A percentile compares a stretch with the other conserved stretches of the same genome.
Conservation (phyloP, 2,797 vertebrate genomes). For the Liasis olivaceus region DNA sequence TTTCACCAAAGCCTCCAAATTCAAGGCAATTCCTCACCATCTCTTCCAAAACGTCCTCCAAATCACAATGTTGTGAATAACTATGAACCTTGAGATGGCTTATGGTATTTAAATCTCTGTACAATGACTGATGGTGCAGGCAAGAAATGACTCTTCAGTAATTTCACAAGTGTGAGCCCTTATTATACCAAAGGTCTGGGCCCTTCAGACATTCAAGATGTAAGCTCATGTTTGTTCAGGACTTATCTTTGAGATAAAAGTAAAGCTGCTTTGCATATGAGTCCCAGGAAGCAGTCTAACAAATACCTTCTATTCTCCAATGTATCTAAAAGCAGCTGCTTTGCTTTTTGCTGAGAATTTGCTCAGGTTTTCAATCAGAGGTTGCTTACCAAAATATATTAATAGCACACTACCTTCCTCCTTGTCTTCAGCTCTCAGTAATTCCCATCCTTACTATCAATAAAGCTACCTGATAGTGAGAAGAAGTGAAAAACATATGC, state of each 20-base stretch:
- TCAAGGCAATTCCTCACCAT: too few species aligned
- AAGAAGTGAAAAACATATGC: neutral
- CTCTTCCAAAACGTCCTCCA: neutral
- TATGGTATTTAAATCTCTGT: neutral
- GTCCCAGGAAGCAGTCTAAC: neutral
- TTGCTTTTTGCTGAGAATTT: neutral
- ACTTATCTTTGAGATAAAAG: neutral
- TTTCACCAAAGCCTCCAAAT: neutral
- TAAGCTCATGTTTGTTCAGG: neutral
- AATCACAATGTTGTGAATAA: neutral
- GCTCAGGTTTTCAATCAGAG: neutral
- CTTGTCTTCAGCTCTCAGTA: neutral
- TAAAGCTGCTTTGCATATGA: neutral
- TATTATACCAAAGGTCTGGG: neutral
- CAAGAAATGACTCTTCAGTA: neutral
- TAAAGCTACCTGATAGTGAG: neutral
- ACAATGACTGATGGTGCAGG: neutral
- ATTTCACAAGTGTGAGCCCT: neutral
- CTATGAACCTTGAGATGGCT: neutral
- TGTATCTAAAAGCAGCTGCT: neutral
- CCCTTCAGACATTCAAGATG: neutral
- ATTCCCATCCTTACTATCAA: too few species aligned
- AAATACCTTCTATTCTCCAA: neutral
- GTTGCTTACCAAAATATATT: neutral
- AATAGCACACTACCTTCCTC: neutral